Percentiles rank a stretch among this genome's conserved stretches.
Conservation (phyloP, 2,888 invertebrate species). For the Crepidodera aurea region DNA sequence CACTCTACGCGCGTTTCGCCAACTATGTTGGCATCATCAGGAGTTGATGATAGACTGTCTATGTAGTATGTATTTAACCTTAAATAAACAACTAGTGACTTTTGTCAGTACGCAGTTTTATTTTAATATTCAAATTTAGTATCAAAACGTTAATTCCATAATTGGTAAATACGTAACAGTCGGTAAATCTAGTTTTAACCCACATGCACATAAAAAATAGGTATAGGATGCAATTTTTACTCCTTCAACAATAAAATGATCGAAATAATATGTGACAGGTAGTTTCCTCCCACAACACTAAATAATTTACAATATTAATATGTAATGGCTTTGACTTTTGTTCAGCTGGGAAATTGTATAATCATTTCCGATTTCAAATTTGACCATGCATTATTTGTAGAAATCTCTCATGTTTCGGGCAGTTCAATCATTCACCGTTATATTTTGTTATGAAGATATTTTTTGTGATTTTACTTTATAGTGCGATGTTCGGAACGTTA, state of each 20-base stretch:
- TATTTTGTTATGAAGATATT: constrained; percentile 4
- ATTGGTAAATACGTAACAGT: no score
- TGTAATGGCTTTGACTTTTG: constrained; percentile 24
- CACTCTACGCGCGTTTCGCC: no score
- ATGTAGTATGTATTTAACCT: no score
- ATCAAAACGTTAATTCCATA: no score
- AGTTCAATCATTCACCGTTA: constrained; percentile 13
- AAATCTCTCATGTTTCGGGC: constrained; percentile 14
- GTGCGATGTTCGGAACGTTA: background rate
- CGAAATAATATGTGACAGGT: constrained; percentile 17
- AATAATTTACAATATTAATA: constrained; percentile 28
- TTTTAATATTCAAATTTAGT: no score
- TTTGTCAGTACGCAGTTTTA: no score
- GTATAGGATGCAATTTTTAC: no score
- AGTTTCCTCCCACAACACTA: constrained; percentile 9
- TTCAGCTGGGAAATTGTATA: constrained; percentile 22
- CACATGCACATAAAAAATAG: no score
- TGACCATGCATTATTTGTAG: constrained; percentile 20
- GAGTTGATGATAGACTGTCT: no score
- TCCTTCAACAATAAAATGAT: constrained; percentile 4
- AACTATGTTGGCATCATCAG: no score
- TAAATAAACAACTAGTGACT: no score
- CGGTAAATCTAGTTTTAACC: no score
- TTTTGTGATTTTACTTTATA: background rate
- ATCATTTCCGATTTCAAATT: constrained; percentile 22